Evolutionary conservation across 92 coral and sea anemone species (phyloP), one percentile per base, ranked within the genome.

Genomic region (Parazoanthus atlanticus): DNA sequence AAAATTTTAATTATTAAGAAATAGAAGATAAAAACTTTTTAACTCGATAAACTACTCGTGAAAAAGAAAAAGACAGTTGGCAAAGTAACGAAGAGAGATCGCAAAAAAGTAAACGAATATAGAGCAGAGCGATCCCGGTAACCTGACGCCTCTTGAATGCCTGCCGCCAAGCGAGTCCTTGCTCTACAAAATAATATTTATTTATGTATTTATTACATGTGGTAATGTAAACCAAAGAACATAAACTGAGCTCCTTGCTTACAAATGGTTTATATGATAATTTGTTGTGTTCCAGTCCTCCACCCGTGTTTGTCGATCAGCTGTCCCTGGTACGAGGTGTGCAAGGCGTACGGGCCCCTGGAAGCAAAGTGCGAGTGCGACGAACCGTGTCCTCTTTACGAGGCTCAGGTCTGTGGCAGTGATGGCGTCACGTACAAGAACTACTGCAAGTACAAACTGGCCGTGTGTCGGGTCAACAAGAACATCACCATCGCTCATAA

Each of bases 341-440:
- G 82, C 34, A 79, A 79, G 21, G 82, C 82, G 1, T 79, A 79
- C 66, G 82, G 82, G 23, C 67, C 84, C 1, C 66, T 13, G 70
- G 84, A 79, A 21, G 84, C 84, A 3, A 79, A 79, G 41, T 79
- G 84, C 84, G 84, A 79, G 84, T 79, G 84, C 29, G 84, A 79
- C 84, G 40, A 52, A 32, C 84, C 84, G 13, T 79, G 84, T 32
- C 84, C 84, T 49, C 29, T 16, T 31, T 79, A 79, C 41, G 84
- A 79, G 69, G 84, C 84, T 31, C 84, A 79, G 28, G 84, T 79
- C n/a, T 79, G 84, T 66, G 84, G 84, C 26, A 79, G 84, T 33
- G 84, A 79, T 79, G 84, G 70, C 69, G 66, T 49, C 65, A 79
- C 84, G 3, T 79, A 79, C 71, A 79, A 79, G 41, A 79, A 79